A percentile compares a stretch with the other conserved stretches of the same genome.
Evolutionary conservation across 2,113 vertebrate genomes (phyloP).

Genomic region (Oryzias woworae): DNA sequence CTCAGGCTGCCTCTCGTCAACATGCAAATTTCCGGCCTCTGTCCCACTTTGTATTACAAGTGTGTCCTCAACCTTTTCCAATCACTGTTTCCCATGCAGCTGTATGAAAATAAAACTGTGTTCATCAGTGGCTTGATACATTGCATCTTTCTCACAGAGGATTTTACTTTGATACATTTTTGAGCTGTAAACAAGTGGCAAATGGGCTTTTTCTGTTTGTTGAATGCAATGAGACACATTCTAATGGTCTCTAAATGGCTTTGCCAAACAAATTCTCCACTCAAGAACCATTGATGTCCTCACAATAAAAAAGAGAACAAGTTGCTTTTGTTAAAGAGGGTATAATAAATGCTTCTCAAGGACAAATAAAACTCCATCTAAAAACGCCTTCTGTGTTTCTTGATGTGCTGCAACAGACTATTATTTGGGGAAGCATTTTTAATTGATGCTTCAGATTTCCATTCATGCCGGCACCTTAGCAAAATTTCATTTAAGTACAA

Average conservation of each 20-base stretch:
- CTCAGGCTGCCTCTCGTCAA: constrained; percentile 37
- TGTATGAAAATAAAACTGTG: constrained; percentile 50
- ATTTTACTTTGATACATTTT: constrained; percentile 60
- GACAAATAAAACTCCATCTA: too few species aligned
- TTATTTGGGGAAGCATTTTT: constrained; percentile 20
- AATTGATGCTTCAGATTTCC: constrained; percentile 24
- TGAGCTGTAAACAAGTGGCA: constrained; percentile 33
- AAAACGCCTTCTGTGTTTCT: too few species aligned
- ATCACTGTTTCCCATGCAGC: constrained; percentile 51
- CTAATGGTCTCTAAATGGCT: constrained; percentile 34
- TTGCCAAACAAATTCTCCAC: constrained; percentile 34
- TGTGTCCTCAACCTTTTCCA: constrained; percentile 65
- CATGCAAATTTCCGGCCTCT: constrained; percentile 69
- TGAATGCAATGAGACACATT: constrained; percentile 26
- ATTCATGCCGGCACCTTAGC: constrained; percentile 10
- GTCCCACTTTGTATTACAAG: constrained; percentile 66
- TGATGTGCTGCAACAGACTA: too few species aligned
- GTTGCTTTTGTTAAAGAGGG: constrained; percentile 52
- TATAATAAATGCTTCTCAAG: constrained; percentile 63
- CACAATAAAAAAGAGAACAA: constrained; percentile 19
- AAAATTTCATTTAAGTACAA: constrained; percentile 20
- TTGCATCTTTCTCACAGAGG: constrained; percentile 27
- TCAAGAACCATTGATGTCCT: constrained; percentile 31
- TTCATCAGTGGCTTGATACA: constrained; percentile 29
- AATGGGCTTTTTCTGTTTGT: constrained; percentile 27